Evolutionary conservation across 2,113 vertebrate species (phyloP).

Genomic region (Hydropotes inermis): DNA sequence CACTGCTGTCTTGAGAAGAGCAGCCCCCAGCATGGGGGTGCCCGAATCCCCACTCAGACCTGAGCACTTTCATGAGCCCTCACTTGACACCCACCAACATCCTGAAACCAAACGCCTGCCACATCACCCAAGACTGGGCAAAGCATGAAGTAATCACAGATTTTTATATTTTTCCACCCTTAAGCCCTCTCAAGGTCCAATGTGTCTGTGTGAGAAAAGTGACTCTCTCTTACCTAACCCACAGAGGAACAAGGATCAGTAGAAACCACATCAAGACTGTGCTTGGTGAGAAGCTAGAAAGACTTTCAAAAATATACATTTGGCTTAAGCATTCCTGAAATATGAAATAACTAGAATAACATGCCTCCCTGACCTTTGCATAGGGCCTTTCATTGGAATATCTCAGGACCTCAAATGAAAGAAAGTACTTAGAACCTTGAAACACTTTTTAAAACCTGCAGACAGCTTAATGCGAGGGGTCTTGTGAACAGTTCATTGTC

Average conservation of each 20-base stretch:
- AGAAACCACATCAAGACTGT: conserved; percentile 5
- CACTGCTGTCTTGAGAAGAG: background rate
- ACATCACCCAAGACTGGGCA: background rate
- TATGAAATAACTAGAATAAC: conserved; percentile 29
- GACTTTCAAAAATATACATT: background rate
- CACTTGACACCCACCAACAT: background rate
- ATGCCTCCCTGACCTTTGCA: background rate
- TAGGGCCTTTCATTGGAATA: background rate
- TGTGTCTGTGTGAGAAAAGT: background rate
- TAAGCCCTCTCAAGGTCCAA: background rate
- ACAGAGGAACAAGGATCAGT: background rate
- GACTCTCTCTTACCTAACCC: conserved; percentile 10
- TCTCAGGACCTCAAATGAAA: background rate
- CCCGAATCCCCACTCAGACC: background rate
- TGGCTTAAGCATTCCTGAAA: conserved; percentile 2
- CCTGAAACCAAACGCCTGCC: background rate
- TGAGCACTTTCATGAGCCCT: background rate
- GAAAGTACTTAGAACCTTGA: conserved; percentile 49
- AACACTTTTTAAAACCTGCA: background rate
- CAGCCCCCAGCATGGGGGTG: accelerated
- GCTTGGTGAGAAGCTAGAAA: conserved; percentile 1
- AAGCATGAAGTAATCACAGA: background rate
- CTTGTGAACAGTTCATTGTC: conserved; percentile 1
- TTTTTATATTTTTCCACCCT: conserved; percentile 14
- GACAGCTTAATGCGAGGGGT: conserved; percentile 35